Base-by-base conservation (phyloP, 2,888 invertebrate genomes). In the Exephanes ischioxanthus region DNA sequence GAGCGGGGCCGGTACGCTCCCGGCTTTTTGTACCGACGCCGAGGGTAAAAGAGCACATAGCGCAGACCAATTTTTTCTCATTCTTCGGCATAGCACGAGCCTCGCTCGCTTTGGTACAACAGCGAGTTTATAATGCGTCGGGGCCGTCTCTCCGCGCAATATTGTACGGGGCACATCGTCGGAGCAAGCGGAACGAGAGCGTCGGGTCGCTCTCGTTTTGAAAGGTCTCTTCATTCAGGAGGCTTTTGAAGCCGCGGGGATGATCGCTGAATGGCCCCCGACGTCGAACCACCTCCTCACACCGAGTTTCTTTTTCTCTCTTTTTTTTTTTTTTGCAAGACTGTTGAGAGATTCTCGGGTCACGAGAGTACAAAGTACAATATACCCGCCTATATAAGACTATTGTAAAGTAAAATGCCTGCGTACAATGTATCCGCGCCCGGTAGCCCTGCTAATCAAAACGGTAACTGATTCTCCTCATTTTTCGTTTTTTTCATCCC, bases 151-250 rank as follows among this genome's bases (percentile, higher is more conserved):
- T 48, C 14, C 55, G 71, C 85, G 79, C 80, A 82, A 82, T 82
- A 79, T 72, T 55, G 79, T 82, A 82, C 78, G 45, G 45, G 16
- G 45, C 16, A 16, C 45, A 48, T 22, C 78, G 70, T 45, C 68
- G 30, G 19, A 37, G 67, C 30, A 80, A 79, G 85, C 78, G 79
- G 82, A 37, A 66, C 68, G 77, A 70, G 75, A 82, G 66, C 71
- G 82, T 82, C 82, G 85, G 79, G 78, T 82, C 79, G 82, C 76
- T 71, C 76, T 76, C 85, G 79, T 85, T 85, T 76, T 85, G 75
- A 85, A 85, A 82, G 80, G 72, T 79, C 83, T 73, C 67, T 79
- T 79, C 82, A 85, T 85, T 85, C 85, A 82, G 73, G 73, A 67
- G 75, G 82, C 71, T 76, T 85, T 85, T 82, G 75, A 85, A 51